phyloP scores from a whole-genome alignment of 2,113 vertebrate genomes.

The Myrmophylax atrothorax region DNA sequence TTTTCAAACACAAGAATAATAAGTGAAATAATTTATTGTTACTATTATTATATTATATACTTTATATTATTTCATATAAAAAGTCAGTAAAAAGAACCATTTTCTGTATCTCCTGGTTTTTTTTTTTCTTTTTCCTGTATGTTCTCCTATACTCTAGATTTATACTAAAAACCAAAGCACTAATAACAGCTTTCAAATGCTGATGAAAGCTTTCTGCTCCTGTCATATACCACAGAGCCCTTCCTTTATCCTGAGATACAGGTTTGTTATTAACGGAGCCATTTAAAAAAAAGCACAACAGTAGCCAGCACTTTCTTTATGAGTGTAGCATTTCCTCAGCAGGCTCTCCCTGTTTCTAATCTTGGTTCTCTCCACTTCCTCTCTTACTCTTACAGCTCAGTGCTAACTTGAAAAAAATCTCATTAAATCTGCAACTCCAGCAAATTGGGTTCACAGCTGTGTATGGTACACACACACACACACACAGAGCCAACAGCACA shows the following conservation, averaged over 20 bases:
- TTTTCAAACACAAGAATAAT: neutral
- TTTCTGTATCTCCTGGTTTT: neutral
- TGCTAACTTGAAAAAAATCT: conserved; percentile 15
- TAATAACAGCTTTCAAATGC: neutral
- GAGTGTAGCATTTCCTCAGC: conserved; percentile 23
- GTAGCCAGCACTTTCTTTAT: conserved; percentile 25
- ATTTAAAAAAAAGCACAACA: neutral
- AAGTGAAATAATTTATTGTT: neutral
- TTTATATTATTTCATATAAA: neutral
- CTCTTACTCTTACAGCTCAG: neutral
- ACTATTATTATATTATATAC: neutral
- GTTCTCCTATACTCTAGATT: neutral
- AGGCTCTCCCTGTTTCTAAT: conserved; percentile 46
- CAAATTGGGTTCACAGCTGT: conserved; percentile 19
- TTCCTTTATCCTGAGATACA: neutral
- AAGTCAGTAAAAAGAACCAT: neutral
- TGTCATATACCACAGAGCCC: neutral
- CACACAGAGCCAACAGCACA: neutral
- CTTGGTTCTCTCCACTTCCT: conserved; percentile 30
- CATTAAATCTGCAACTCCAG: conserved; percentile 49
- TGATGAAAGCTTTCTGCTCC: neutral
- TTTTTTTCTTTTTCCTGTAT: neutral
- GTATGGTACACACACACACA: neutral
- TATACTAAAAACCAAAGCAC: neutral
- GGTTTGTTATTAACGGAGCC: neutral